phyloP scores from a whole-genome alignment of 2,888 invertebrate genomes.

The Drosophila koepferae region DNA sequence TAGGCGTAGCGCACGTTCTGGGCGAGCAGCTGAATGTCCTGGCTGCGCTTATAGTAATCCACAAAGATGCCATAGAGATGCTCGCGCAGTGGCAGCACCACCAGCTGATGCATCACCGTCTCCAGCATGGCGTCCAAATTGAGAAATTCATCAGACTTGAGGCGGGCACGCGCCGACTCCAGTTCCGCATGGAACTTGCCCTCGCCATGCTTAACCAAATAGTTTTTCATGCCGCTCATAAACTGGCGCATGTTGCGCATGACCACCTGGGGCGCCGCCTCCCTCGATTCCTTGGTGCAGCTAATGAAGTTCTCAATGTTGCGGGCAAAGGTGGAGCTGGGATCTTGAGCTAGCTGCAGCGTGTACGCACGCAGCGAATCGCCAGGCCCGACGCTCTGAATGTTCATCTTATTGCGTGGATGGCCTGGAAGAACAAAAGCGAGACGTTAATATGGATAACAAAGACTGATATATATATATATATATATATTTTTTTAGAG shows the following conservation, averaged over 20 bases:
- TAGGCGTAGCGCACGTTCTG: constrained; percentile 85
- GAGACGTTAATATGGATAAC: background rate
- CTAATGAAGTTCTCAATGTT: constrained; percentile 97
- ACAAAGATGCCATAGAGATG: constrained; percentile 94
- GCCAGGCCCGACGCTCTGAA: constrained; percentile 87
- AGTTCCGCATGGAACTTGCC: constrained; percentile 96
- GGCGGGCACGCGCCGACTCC: constrained; percentile 87
- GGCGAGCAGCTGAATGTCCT: constrained; percentile 90
- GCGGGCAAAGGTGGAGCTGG: constrained; percentile 95
- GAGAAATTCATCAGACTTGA: constrained; percentile 95
- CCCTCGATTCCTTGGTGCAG: constrained; percentile 95
- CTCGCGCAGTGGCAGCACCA: constrained; percentile 93
- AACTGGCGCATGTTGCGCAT: constrained; percentile 97
- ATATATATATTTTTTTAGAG: too few species aligned
- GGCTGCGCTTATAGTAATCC: constrained; percentile 92
- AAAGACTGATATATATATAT: background rate
- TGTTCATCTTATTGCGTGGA: constrained; percentile 87
- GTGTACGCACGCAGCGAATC: constrained; percentile 92
- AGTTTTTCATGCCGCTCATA: constrained; percentile 99
- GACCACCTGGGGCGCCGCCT: constrained; percentile 93
- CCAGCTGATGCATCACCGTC: constrained; percentile 96
- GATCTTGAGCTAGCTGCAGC: constrained; percentile 92
- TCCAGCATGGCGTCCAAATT: constrained; percentile 98
- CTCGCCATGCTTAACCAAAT: constrained; percentile 97
- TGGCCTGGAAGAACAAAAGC: constrained; percentile 88